Base-by-base conservation (phyloP, 1,140 invertebrate species). In the Hestina assimilis region DNA sequence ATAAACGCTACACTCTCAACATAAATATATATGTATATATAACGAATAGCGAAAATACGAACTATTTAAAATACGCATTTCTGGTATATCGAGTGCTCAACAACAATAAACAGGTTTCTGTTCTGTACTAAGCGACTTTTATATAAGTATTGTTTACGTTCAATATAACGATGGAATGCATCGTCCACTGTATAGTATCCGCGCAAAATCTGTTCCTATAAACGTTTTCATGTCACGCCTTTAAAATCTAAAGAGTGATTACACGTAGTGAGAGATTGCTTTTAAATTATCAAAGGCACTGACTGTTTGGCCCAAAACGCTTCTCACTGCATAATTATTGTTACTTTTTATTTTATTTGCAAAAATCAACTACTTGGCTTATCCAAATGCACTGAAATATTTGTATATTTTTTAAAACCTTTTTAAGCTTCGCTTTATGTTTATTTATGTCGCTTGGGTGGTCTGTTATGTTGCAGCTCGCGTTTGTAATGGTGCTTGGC, bases 401-500 rank as follows among this genome's bases (percentile, higher is more conserved):
- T 19, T 15, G 14, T 38, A 8, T 7, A 35, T 50, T 47, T 33
- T 61, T 24, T 31, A 23, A 12, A 15, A 21, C 12, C 7, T 51
- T 47, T 26, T 42, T 11, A n/a, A 17, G 60, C 45, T 58, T 59
- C 24, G 63, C 59, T 59, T 54, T 48, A n/a, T 42, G 40, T 42
- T 56, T 65, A 60, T 56, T 50, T 57, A 59, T 59, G 47, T 59
- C 33, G 61, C 56, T 66, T 43, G 56, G 47, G 48, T 59, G 56
- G 56, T 58, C 45, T 48, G 29, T 48, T 48, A 52, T 87, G 76
- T 86, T 85, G 76, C 85, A 88, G 83, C 69, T 67, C 74, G 71
- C 71, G 75, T 81, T 75, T 75, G 57, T 80, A 83, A 81, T 80
- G 79, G 70, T 74, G 79, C 51, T 66, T 67, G 59, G 66, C 60